Evolutionary conservation across 2,797 vertebrate genomes (phyloP), one percentile per base, ranked within the genome.

Genomic region (Spinus olivaceus): DNA sequence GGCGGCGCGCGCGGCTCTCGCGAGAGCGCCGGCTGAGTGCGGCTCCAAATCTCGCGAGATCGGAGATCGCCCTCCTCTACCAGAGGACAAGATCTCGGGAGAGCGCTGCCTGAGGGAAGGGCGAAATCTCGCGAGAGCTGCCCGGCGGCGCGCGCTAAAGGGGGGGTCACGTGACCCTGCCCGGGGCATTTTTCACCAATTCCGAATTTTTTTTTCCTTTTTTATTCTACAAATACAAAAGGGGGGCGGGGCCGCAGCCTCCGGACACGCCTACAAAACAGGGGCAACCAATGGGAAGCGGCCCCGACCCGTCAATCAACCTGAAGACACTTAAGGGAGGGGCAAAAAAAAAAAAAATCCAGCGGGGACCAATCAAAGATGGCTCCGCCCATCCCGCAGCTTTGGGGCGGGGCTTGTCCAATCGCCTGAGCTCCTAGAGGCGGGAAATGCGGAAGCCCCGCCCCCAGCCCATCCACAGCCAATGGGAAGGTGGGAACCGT

Each of bases 171-270:
- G 28, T 66, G 73, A n/a, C 35, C 2, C 21, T 1, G 4, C 14
- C 12, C 8, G 22, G 44, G 18, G 25, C 11, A 25, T 15, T 54
- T 49, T 18, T 23, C 8, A 33, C 20, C 9, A 6, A 27, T 59
- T 50, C 6, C 19, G 8, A 5, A 2, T 1, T 17, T 27, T n/a
- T 25, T 20, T 8, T 5, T 54, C 4, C 20, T 15, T 74, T 82
- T 95, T 89, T 65, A 66, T 95, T 97, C 95, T 94, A 97, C 96
- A 95, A 96, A 97, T 97, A 97, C 97, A 97, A 97, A 97, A 97
- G 32, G 41, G 94, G 94, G 67, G 80, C 67, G 67, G 74, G 60
- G 41, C 60, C 47, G 41, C 66, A 10, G 27, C 53, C 73, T 72
- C 79, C 19, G 47, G 66, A 84, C 66, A 66, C 60, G 88, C 81